Evolutionary conservation across 2,797 vertebrate genomes (phyloP).

Genomic region (Lepilemur ruficaudatus): DNA sequence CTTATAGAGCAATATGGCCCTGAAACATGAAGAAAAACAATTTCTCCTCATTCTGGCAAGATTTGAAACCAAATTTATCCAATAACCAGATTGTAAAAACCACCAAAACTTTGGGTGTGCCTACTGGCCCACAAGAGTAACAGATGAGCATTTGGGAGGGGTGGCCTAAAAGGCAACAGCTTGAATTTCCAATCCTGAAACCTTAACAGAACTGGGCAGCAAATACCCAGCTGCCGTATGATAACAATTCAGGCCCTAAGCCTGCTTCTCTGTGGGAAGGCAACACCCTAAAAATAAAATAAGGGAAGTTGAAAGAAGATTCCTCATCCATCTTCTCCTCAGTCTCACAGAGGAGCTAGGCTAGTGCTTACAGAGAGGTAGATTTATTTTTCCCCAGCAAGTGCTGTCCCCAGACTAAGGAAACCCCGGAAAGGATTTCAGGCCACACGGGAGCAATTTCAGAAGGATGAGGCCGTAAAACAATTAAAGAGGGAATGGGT

Average conservation of each 20-base stretch:
- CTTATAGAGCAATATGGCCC: not conserved
- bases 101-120: not conserved
- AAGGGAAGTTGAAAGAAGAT: not conserved
- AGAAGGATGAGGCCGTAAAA: conserved; percentile 65
- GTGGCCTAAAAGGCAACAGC: not conserved
- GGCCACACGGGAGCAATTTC: conserved; percentile 34
- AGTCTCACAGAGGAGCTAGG: not conserved
- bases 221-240: not conserved
- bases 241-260: not conserved
- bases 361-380: not conserved
- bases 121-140: not conserved
- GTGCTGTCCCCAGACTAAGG: not conserved
- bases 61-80: conserved; percentile 2
- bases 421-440: conserved; percentile 33
- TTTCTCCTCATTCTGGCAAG: not conserved
- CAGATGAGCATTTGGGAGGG: not conserved
- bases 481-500: conserved; percentile 63
- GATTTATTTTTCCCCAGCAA: conserved; percentile 40
- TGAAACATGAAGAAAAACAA: conserved; percentile 25
- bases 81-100: not conserved
- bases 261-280: not conserved
- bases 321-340: not conserved
- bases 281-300: not conserved
- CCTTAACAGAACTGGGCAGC: not conserved
- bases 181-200: conserved; percentile 39